Evolutionary conservation across 2,797 vertebrate species (phyloP).

Genomic region (Coilia nasus): DNA sequence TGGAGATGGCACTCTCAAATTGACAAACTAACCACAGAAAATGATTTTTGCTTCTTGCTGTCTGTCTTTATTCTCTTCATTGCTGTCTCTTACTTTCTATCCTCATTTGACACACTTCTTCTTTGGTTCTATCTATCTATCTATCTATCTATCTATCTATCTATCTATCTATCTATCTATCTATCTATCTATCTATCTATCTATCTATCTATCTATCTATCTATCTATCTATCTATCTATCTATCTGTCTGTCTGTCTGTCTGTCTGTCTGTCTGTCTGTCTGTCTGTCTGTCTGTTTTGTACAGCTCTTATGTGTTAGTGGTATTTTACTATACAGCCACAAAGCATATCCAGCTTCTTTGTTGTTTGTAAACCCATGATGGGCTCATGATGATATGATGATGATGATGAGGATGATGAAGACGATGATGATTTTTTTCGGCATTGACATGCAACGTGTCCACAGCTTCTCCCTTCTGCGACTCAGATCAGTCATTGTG

Average conservation of each 20-base stretch:
- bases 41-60: constrained; percentile 56
- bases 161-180: constrained; percentile 14
- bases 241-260: constrained; percentile 7
- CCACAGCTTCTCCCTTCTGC: constrained; percentile 35
- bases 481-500: constrained; percentile 66
- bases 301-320: neutral
- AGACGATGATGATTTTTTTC: constrained; percentile 25
- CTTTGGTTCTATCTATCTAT: constrained; percentile 39
- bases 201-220: neutral
- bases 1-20: constrained; percentile 75
- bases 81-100: constrained; percentile 30
- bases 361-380: neutral
- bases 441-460: neutral
- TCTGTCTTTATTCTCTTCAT: constrained; percentile 33
- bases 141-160: constrained; percentile 1
- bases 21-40: constrained; percentile 70
- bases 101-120: neutral
- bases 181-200: neutral
- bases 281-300: constrained; percentile 43
- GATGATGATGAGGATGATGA: too few species aligned
- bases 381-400: constrained; percentile 48
- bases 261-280: neutral
- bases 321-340: constrained; percentile 45
- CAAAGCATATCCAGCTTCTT: constrained; percentile 22
- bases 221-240: constrained; percentile 9